Evolutionary conservation across 1,140 invertebrate species (phyloP), one percentile per base, ranked within the genome.

Genomic region (Rhagoletis zephyria): DNA sequence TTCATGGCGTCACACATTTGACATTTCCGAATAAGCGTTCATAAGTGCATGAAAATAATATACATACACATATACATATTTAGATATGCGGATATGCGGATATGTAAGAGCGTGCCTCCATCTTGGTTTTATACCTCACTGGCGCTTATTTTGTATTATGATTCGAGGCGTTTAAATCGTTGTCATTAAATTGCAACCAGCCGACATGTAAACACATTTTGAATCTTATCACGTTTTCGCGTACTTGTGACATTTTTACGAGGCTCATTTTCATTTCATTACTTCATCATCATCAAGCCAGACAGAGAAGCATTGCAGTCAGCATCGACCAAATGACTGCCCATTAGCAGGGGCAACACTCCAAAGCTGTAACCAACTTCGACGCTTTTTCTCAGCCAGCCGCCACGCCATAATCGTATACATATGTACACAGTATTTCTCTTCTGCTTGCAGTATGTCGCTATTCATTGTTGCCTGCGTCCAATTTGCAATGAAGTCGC

Each of bases 251-350:
- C 40, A 74, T 42, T 74, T 74, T 74, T 74, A 74, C 70, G 42
- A 51, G 70, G 45, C 70, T 74, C 42, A 74, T 74, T 74, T 74
- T 74, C 70, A n/a, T 74, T 74, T 74, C 14, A 74, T 48, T 74
- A 42, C 70, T 74, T n/a, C 42, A 74, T 48, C 42, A 74, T 48
- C 70, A 51, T 48, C 12, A 30, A 14, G 42, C n/a, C 45, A 48
- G 42, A 7, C 45, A 74, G 30, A 30, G 30, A 30, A 30, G 30
- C 30, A 30, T 30, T 42, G 70, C 70, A 48, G 42, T 16, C 12
- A 51, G 42, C 42, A 14, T 16, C 70, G 16, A 16, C n/a, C 61
- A 63, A 63, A 63, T 7, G 61, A n/a, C 1, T 2, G 16, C 61
- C n/a, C 61, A 5, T 63, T 16, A 1, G 4, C 61, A 63, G 61